Base-by-base conservation (phyloP, 2,888 invertebrate species). In the Erannis defoliaria region DNA sequence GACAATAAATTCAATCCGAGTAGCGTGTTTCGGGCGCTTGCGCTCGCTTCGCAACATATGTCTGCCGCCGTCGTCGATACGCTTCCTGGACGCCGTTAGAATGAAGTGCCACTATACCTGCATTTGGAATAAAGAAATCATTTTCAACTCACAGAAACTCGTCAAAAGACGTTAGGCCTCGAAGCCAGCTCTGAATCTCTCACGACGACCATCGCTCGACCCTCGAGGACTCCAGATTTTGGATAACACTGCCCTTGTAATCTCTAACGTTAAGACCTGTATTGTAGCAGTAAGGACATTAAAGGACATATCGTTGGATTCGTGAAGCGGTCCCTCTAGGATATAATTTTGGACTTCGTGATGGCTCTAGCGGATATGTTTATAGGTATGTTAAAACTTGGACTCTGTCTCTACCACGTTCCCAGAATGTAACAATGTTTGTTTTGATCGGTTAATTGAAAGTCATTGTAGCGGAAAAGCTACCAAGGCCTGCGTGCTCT, bases 71-170 rank as follows among this genome's bases (percentile, higher is more conserved):
- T 85, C 86, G 82, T 84, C 82, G 73, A 88, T 88, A 88, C 84
- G 78, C 80, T 81, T 80, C 76, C 81, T 86, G 90, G 91, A 90
- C 89, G 77, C 89, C 87, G 88, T 90, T 93, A 93, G 93, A 92
- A 93, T 93, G 93, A 93, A 93, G 93, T 96, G 95, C 95, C 95
- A 95, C 93, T 97, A 97, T 95, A 96, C 95, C 91, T 97, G 96
- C 95, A 97, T 97, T 94, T 97, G 97, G 97, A 97, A 97, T 93
- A 96, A 96, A 93, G 97, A 97, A 94, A 97, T 97, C 91, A 96
- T 97, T 93, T 96, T 97, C 94, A 97, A 97, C 94, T 97, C 97
- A 89, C 97, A 97, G 90, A 97, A 97, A 94, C 94, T 97, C 85
- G 97, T 97, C 81, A 97, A 97, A 93, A 97, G 97, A 97, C 97